These are phyloP conservation scores for Ligdia adustata DNA, from an alignment of 2,888 invertebrate species.

Conservation along the genomic window DNA sequence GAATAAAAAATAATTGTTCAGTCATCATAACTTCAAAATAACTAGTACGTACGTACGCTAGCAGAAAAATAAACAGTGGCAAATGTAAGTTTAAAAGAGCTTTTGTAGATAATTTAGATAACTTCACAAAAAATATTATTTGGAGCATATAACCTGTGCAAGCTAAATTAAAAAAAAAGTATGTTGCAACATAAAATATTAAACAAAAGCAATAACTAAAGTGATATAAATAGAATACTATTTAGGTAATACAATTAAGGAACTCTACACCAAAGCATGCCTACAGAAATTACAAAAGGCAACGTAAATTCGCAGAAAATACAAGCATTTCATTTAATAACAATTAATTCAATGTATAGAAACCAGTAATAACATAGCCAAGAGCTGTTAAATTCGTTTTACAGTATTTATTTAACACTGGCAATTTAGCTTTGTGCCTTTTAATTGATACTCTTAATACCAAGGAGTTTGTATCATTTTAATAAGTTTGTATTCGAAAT, in stretches of 20 bases:
- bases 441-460: conserved; percentile 3
- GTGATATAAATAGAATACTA: too few species aligned
- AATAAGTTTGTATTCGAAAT: too few species aligned
- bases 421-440: conserved; percentile 8
- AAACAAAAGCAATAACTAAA: too few species aligned
- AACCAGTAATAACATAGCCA: conserved; percentile 59
- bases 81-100: too few species aligned
- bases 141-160: too few species aligned
- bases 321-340: conserved; percentile 39
- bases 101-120: too few species aligned
- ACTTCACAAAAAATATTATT: too few species aligned
- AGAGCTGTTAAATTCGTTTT: conserved; percentile 67
- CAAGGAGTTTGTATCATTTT: background rate
- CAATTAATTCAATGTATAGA: conserved; percentile 39
- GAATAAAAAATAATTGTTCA: conserved; percentile 61
- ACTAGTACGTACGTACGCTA: conserved; percentile 2
- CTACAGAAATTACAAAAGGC: conserved; percentile 46
- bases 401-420: conserved; percentile 18
- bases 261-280: conserved; percentile 36
- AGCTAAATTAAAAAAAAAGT: too few species aligned
- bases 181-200: too few species aligned
- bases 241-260: conserved; percentile 5
- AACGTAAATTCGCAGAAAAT: conserved; percentile 48
- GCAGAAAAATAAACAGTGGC: too few species aligned
- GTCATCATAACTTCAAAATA: conserved; percentile 10